Conservation (phyloP, 2,797 vertebrate genomes). For the Sciaenops ocellatus region DNA sequence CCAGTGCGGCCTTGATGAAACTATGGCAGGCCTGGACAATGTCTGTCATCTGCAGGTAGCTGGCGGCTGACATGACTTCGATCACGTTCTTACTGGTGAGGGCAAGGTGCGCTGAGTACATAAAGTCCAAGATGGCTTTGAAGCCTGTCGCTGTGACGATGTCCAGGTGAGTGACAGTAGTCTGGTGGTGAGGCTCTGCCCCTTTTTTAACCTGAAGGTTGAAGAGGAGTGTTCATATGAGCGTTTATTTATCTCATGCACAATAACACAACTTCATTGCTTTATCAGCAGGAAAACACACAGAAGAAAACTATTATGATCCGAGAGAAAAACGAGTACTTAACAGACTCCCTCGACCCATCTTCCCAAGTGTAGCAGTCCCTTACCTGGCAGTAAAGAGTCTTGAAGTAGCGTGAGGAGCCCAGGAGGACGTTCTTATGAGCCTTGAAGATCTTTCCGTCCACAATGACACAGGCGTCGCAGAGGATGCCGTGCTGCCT, state of each 20-base stretch:
- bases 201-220: slow-evolving; percentile 92
- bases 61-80: slow-evolving; percentile 98
- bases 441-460: slow-evolving; percentile 98
- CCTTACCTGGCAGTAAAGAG: slow-evolving; percentile 97
- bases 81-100: slow-evolving; percentile 98
- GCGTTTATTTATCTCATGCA: not conserved
- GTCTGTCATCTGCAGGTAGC: slow-evolving; percentile 99
- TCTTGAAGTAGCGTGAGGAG: slow-evolving; percentile 99
- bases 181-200: slow-evolving; percentile 87
- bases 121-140: slow-evolving; percentile 98
- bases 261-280: not conserved
- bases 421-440: slow-evolving; percentile 97
- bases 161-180: slow-evolving; percentile 97
- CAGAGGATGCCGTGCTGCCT: slow-evolving; percentile 97
- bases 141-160: slow-evolving; percentile 98
- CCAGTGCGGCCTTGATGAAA: slow-evolving; percentile 98
- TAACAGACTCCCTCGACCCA: slow-evolving; percentile 50
- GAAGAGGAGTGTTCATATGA: slow-evolving; percentile 35
- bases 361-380: slow-evolving; percentile 62
- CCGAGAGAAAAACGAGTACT: slow-evolving; percentile 1
- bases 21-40: slow-evolving; percentile 98
- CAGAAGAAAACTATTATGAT: slow-evolving; percentile 8
- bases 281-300: slow-evolving; percentile 11
- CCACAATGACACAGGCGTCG: slow-evolving; percentile 95
- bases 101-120: slow-evolving; percentile 97